Base-by-base conservation (phyloP, 2,113 vertebrate species). In the Microcebus tavaratra region DNA sequence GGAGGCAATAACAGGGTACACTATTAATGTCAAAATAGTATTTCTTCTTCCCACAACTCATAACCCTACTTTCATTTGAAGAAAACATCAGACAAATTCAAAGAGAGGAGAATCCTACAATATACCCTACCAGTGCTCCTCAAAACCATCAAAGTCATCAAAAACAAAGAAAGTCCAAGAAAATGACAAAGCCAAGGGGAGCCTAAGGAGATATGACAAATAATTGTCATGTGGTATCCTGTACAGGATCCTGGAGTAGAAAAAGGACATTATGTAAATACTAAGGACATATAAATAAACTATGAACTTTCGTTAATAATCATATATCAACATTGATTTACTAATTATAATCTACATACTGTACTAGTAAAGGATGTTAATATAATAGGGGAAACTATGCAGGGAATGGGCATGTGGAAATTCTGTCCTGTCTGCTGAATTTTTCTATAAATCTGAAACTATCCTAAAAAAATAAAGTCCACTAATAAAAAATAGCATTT, bases 391-490 rank as follows among this genome's bases (percentile, higher is more conserved):
- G 1, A 88, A 42, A 85, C 34, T 29, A 4, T 63, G 8, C 29
- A 39, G 15, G 0, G 34, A 1, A 9, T 76, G 27, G 25, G 6
- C 29, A 25, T 45, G 9, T 67, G 42, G 34, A 48, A 82, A 72
- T 1, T 36, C 34, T 76, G 10, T 10, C 39, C 12, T 76, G 14
- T 20, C 2, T 36, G 11, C 13, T 90, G 29, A 81, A 12, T 88
- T 76, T 72, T 96, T 96, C 73, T 63, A 9, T 61, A 89, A 92
- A 45, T 83, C 18, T 67, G 73, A 89, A 89, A 63, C 29, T 67
- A 15, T 73, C 31, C 34, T 59, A 78, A 84, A 94, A 57, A 57
- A 76, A 65, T 45, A n/a, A 86, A 79, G 21, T 20, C 1, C 68
- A 72, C 70, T 59, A 85, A 80, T 75, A 70, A 80, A 57, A 55